phyloP scores from a whole-genome alignment of 2,888 invertebrate genomes.

The Melangyna quadrimaculata region DNA sequence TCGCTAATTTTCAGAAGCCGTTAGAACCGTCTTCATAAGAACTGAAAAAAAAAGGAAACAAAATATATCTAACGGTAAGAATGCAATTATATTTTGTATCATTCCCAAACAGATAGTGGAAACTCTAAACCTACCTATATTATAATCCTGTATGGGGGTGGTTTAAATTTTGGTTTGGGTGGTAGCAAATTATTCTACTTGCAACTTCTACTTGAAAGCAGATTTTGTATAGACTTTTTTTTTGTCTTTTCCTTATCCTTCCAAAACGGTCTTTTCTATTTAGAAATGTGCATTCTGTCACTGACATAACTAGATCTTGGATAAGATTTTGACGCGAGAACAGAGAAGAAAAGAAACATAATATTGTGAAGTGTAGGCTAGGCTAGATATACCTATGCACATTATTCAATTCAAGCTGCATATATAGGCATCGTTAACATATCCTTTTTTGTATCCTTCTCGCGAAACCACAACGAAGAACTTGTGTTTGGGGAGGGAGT shows the following conservation, averaged over 20 bases:
- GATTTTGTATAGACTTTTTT: too few relatives aligned
- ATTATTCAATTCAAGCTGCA: constrained; percentile 27
- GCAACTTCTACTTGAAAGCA: constrained; percentile 15
- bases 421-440: constrained; percentile 31
- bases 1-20: constrained; percentile 30
- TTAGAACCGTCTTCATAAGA: constrained; percentile 18
- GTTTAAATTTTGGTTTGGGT: not conserved
- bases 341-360: constrained; percentile 40
- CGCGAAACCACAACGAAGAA: constrained; percentile 9
- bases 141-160: not conserved
- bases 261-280: constrained; percentile 29
- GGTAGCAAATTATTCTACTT: constrained; percentile 27
- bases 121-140: not conserved
- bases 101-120: constrained; percentile 46
- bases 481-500: not conserved
- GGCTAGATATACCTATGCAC: not conserved
- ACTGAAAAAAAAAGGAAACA: constrained; percentile 24
- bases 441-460: constrained; percentile 25
- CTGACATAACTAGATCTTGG: constrained; percentile 65
- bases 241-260: constrained; percentile 12
- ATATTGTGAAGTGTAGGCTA: constrained; percentile 1
- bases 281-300: constrained; percentile 33
- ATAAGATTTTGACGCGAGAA: constrained; percentile 57
- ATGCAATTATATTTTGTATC: constrained; percentile 57
- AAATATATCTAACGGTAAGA: constrained; percentile 62